Evolutionary conservation across 37 sponge, comb jelly and placozoan species (phyloP).

Genomic region (Aphrocallistes beatrix): DNA sequence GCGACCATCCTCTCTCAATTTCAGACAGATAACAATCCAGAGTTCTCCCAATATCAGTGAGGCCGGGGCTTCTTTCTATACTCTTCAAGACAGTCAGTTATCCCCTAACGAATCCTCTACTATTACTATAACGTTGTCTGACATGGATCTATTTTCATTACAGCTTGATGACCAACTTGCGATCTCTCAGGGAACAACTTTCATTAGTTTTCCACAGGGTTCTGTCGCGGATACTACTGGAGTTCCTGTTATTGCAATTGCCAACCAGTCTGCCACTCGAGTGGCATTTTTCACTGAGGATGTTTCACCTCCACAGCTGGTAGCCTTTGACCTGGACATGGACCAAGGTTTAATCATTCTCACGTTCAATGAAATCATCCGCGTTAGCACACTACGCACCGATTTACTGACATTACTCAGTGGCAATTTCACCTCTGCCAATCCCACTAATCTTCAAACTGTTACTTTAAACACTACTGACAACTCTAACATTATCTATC

Average conservation of each 20-base stretch:
- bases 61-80: background rate
- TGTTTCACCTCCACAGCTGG: constrained; percentile 39
- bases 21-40: constrained; percentile 37
- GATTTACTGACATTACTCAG: constrained; percentile 30
- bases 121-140: constrained; percentile 27
- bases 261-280: constrained; percentile 2
- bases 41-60: constrained; percentile 25
- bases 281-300: constrained; percentile 37
- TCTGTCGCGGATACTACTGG: constrained; percentile 61
- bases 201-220: constrained; percentile 31
- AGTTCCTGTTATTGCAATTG: constrained; percentile 24
- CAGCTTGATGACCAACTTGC: constrained; percentile 55
- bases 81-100: background rate
- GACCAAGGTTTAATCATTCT: constrained; percentile 41
- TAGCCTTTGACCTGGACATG: constrained; percentile 52
- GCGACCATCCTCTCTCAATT: constrained; percentile 47
- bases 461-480: background rate
- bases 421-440: constrained; percentile 21
- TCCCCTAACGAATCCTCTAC: background rate
- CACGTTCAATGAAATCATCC: constrained; percentile 62
- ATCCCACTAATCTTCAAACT: background rate
- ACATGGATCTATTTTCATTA: constrained; percentile 43
- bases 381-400: constrained; percentile 37
- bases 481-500: background rate
- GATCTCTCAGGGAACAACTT: constrained; percentile 28